phyloP scores from a whole-genome alignment of 1,140 invertebrate genomes.

The Leguminivora glycinivorella region DNA sequence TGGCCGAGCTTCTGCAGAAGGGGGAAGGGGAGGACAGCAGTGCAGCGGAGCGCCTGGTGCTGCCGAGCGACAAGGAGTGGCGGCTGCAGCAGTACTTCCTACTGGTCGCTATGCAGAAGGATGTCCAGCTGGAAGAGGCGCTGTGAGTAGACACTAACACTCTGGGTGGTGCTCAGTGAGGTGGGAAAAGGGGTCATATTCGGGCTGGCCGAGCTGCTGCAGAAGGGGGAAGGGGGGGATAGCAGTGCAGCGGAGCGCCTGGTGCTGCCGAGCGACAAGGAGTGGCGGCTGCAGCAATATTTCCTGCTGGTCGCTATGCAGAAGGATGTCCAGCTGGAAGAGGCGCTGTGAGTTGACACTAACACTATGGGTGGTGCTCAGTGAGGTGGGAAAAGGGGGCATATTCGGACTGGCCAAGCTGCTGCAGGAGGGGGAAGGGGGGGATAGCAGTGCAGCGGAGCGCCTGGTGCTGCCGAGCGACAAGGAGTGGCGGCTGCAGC shows the following conservation, averaged over 20 bases:
- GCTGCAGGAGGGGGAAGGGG: conserved; percentile 68
- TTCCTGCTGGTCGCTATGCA: conserved; percentile 86
- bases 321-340: conserved; percentile 60
- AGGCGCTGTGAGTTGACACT: conserved; percentile 47
- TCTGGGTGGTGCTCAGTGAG: conserved; percentile 78
- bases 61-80: conserved; percentile 87
- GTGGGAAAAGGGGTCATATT: conserved; percentile 77
- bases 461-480: conserved; percentile 83
- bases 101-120: conserved; percentile 85
- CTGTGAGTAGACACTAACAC: too few species aligned
- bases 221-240: conserved; percentile 72
- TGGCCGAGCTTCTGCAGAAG: conserved; percentile 69
- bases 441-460: conserved; percentile 71
- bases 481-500: conserved; percentile 84
- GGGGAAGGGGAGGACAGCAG: conserved; percentile 70
- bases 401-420: conserved; percentile 74
- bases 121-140: conserved; percentile 53
- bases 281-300: conserved; percentile 86
- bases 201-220: conserved; percentile 66
- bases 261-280: conserved; percentile 84
- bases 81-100: conserved; percentile 86
- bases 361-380: conserved; percentile 79
- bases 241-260: conserved; percentile 68
- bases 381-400: conserved; percentile 73
- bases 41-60: conserved; percentile 67